Conservation (phyloP, 37 sponge, comb jelly and placozoan species). For the Hormiphora californensis region DNA sequence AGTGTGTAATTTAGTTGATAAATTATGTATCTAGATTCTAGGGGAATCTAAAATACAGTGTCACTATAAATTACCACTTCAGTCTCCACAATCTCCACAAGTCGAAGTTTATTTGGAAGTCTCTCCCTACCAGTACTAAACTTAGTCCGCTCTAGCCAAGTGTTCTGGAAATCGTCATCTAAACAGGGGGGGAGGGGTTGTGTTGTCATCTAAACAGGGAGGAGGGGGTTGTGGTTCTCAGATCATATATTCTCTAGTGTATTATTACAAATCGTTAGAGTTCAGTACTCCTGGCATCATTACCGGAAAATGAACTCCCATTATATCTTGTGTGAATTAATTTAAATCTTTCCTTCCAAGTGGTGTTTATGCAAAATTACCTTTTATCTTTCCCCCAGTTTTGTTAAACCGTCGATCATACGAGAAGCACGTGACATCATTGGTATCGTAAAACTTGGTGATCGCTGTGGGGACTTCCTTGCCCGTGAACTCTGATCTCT, state of each 20-base stretch:
- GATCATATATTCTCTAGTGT: too few relatives aligned
- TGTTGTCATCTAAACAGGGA: too few relatives aligned
- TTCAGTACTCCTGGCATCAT: too few relatives aligned
- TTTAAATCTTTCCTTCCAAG: neutral
- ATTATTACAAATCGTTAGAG: too few relatives aligned
- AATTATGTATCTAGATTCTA: too few relatives aligned
- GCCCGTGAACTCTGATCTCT: conserved; percentile 21
- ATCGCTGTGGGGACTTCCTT: neutral
- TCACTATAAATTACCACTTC: conserved; percentile 6
- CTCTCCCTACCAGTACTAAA: neutral
- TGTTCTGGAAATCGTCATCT: conserved; percentile 53
- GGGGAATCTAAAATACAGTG: neutral
- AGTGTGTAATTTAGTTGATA: neutral
- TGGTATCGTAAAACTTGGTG: conserved; percentile 8
- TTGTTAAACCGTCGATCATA: conserved; percentile 35
- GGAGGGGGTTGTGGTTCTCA: too few relatives aligned
- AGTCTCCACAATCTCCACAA: neutral
- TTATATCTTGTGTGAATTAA: too few relatives aligned
- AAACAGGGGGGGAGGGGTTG: too few relatives aligned
- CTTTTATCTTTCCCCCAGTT: conserved; percentile 5
- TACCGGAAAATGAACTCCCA: too few relatives aligned
- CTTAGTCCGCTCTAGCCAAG: neutral
- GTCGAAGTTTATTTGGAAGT: conserved; percentile 27
- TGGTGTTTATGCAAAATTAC: neutral
- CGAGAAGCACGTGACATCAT: conserved; percentile 18